Base-by-base conservation (phyloP, 2,113 vertebrate genomes). In the Acanthochromis polyacanthus region DNA sequence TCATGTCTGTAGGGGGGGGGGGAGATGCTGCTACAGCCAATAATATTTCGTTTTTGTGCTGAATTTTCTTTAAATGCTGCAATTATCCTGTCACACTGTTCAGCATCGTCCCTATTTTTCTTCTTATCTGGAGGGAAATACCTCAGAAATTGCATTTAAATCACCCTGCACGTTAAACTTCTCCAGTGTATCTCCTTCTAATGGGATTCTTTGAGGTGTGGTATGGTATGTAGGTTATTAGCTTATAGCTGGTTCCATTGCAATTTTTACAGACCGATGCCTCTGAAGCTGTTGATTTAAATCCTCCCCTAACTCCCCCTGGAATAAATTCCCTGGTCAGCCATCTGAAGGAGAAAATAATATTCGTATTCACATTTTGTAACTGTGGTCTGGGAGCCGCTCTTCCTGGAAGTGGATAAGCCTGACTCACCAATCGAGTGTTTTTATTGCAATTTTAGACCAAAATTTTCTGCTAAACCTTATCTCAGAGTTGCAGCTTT, bases 201-300 rank as follows among this genome's bases (percentile, higher is more conserved):
- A 89, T 88, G 25, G 82, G 70, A 86, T 69, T 60, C 56, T 87
- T 72, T 80, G 30, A 85, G 61, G 64, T 66, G 65, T 77, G 51
- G 78, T 75, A 71, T 73, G 61, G 65, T 64, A 38, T 76, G 62
- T 51, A 56, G 71, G 71, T 78, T 81, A 83, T 87, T 80, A 80
- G 52, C 61, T 78, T 69, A 78, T 73, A 48, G 16, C 69, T 57
- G 59, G 61, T 85, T 85, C 83, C 78, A 83, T 48, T 82, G 73
- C 71, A 75, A 30, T 61, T 84, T 85, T 83, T 80, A 85, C 66
- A 87, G 71, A 77, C 82, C 77, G 55, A 76, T 82, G 64, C 80
- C 36, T 84, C 75, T 79, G 65, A 84, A 80, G 64, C 80, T 85
- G 80, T 82, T 88, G 84, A 86, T 88, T 84, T 80, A 88, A 89